These are phyloP conservation scores for Aspidiotus destructor DNA, from an alignment of 2,888 invertebrate genomes.

Conservation along the genomic window DNA sequence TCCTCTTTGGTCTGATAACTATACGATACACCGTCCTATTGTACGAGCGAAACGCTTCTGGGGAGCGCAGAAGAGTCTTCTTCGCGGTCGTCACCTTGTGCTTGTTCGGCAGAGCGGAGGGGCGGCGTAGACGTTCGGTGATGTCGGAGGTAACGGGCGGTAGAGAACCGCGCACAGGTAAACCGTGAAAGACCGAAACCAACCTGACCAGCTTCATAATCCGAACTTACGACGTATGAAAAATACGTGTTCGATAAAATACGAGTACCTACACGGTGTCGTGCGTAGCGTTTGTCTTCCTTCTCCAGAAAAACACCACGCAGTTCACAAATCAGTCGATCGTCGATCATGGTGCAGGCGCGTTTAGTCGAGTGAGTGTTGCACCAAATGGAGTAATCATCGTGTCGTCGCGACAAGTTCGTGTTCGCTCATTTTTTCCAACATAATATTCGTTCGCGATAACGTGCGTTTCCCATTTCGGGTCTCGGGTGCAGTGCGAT, in stretches of 20 bases:
- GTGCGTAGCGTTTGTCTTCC: not conserved
- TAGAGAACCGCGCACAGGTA: not conserved
- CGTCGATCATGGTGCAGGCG: too few relatives aligned
- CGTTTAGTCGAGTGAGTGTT: not conserved
- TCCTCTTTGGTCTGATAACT: too few relatives aligned
- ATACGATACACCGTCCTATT: too few relatives aligned
- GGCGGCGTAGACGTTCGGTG: not conserved
- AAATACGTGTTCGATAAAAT: not conserved
- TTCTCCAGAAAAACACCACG: not conserved
- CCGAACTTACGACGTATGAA: constrained; percentile 2
- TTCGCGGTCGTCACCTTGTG: constrained; percentile 4
- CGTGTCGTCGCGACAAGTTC: not conserved
- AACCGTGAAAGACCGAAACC: not conserved
- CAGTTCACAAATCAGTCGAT: too few relatives aligned
- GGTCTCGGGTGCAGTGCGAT: not conserved
- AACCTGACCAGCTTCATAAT: constrained; percentile 4
- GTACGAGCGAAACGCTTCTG: too few relatives aligned
- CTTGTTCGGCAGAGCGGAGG: not conserved
- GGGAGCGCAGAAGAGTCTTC: not conserved
- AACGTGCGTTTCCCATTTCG: not conserved
- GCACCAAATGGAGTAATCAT: not conserved
- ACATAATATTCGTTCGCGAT: constrained; percentile 1
- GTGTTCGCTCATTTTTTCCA: not conserved
- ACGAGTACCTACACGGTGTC: not conserved
- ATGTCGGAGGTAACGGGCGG: not conserved